Base-by-base conservation (phyloP, 2,888 invertebrate species). In the Pollenia amentaria region DNA sequence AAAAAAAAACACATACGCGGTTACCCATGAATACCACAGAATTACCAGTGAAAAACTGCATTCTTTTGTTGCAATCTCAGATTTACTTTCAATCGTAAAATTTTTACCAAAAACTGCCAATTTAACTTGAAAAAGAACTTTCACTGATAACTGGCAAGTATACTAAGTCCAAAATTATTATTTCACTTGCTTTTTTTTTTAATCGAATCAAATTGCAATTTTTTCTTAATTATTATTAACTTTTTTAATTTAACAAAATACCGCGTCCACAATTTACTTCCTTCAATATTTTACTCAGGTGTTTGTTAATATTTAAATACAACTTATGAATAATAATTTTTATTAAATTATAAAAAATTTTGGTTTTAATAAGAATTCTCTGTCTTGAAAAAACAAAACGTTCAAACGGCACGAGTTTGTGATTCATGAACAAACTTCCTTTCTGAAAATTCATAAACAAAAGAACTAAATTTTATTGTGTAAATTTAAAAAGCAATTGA, bases 401-500 rank as follows among this genome's bases (percentile, higher is more conserved):
- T 29, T 62, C 3, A 62, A 65, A 40, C 53, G 65, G 65, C 76
- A 55, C 44, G 55, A 64, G 64, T 44, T 53, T 53, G 42, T 53
- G 65, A 60, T 62, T 60, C 65, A 65, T 46, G 38, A 80, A 80
- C 65, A 55, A 73, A 80, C 80, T 80, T 80, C 72, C 72, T 64
- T 73, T 80, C 73, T 38, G 44, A 46, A 70, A 80, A 80, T 55
- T 42, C 38, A 64, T 46, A 65, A 75, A 75, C 81, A 82, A 82
- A 75, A 82, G 75, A 82, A 75, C 42, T 75, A 60, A 69, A 82
- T 44, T 82, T 75, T 69, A 75, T 81, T 62, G 46, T 64, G 51
- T 48, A 40, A 75, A 75, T 82, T 76, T 82, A 82, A 82, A 82
- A 67, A 75, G 81, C 81, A 69, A 82, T 82, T 75, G 81, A 82